phyloP scores from a whole-genome alignment of 2,113 vertebrate genomes.

The Drymodes brunneopygia region DNA sequence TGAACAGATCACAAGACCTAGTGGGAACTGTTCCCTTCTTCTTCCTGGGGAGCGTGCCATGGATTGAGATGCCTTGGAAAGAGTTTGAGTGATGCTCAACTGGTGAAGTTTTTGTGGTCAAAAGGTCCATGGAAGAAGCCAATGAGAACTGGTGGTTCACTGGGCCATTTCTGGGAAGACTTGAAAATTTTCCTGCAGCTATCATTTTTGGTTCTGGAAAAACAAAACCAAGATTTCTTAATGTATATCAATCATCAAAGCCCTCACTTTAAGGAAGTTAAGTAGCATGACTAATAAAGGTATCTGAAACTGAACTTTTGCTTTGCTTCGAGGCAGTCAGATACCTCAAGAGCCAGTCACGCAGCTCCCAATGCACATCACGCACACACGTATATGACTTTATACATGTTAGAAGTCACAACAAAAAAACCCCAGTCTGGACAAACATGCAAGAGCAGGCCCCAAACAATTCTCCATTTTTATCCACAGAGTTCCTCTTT shows the following conservation, averaged over 20 bases:
- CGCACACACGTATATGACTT: neutral
- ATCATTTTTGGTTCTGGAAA: slow-evolving; percentile 85
- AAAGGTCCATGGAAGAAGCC: slow-evolving; percentile 90
- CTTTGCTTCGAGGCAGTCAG: neutral
- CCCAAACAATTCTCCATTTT: neutral
- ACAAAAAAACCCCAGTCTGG: neutral
- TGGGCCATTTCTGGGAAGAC: slow-evolving; percentile 81
- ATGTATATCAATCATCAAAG: neutral
- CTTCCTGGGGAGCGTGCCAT: slow-evolving; percentile 92
- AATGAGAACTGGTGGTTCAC: slow-evolving; percentile 77
- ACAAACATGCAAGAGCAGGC: neutral
- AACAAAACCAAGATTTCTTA: slow-evolving; percentile 1
- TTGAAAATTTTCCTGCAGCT: slow-evolving; percentile 91
- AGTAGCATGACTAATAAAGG: neutral
- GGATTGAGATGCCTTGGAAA: slow-evolving; percentile 87
- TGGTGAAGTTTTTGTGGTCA: slow-evolving; percentile 78
- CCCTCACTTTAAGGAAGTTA: neutral
- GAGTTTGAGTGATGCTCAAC: slow-evolving; percentile 55
- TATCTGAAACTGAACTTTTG: neutral
- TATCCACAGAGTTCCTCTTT: neutral
- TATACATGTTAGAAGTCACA: neutral
- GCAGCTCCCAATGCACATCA: neutral
- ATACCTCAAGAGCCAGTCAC: neutral
- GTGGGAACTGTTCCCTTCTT: slow-evolving; percentile 76
- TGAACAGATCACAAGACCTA: slow-evolving; percentile 69